Conservation (phyloP, 2,888 invertebrate genomes). For the Baccha elongata region DNA sequence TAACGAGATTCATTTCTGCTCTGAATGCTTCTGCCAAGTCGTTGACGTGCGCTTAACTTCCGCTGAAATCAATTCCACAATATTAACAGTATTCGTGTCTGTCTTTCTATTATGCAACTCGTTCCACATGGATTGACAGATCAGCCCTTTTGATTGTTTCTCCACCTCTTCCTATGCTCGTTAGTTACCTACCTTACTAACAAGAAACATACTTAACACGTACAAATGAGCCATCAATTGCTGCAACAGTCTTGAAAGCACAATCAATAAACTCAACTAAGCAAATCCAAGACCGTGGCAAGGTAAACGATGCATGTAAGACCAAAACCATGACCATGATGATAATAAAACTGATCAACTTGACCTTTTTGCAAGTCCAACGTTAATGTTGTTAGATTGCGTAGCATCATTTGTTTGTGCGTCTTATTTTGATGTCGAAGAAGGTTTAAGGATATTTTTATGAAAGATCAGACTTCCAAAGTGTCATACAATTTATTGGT, state of each 20-base stretch:
- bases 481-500: too few species aligned
- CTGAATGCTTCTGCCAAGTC: not conserved
- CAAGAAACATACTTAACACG: slow-evolving; percentile 13
- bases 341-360: slow-evolving; percentile 26
- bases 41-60: slow-evolving; percentile 19
- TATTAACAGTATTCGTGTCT: not conserved
- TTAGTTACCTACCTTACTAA: slow-evolving; percentile 28
- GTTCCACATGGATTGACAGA: slow-evolving; percentile 12
- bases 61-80: not conserved
- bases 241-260: slow-evolving; percentile 24
- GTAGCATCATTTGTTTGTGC: not conserved
- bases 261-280: slow-evolving; percentile 18
- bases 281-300: not conserved
- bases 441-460: not conserved
- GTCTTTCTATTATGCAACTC: slow-evolving; percentile 10
- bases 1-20: not conserved
- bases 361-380: slow-evolving; percentile 11
- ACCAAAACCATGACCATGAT: slow-evolving; percentile 32
- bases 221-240: slow-evolving; percentile 12
- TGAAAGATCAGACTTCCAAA: too few species aligned
- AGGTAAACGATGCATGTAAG: not conserved
- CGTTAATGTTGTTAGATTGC: not conserved
- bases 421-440: not conserved
- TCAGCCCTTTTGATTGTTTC: not conserved
- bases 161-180: slow-evolving; percentile 13